Base-by-base conservation (phyloP, 2,797 vertebrate genomes). In the Lagorchestes hirsutus region DNA sequence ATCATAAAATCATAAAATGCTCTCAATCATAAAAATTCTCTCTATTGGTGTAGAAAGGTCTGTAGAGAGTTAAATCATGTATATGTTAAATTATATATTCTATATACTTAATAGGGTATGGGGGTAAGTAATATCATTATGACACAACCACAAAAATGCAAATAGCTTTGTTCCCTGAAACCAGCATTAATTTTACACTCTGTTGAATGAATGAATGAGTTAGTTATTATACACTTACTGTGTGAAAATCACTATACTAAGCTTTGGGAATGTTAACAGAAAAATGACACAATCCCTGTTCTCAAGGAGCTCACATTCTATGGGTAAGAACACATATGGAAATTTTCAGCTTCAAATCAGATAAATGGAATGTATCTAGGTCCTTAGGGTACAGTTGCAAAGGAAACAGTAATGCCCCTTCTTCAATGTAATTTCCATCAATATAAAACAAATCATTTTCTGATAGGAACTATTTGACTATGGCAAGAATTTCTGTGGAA, bases 111-210 rank as follows among this genome's bases (percentile, higher is more conserved):
- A 92, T 74, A 95, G 62, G 55, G 54, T 31, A 34, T 27, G 74
- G 54, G 67, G n/a, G 74, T 5, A 0, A 40, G 14, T 29, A 93
- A 28, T 91, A 0, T 27, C 93, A 34, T 29, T 92, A 12, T 28
- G 92, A 67, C 29, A 92, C 16, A 96, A 31, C 55, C 55, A 54
- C 0, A 1, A 95, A 96, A 93, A 91, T 93, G 58, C 55, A n/a
- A n/a, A n/a, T 1, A 3, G n/a, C 31, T 96, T 96, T 96, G 93
- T 97, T 8, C 9, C 55, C n/a, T 92, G 82, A 93, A 27, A 90
- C 54, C 55, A 95, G 24, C 2, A 46, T 54, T 82, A 91, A 62
- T 2, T 56, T 16, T 29, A 4, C 18, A 52, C 22, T 67, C 34
- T 50, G 92, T 59, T 67, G 12, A 93, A 67, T n/a, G 34, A 67